A percentile compares a stretch with the other conserved stretches of the same genome.
Conservation (phyloP, 1,140 invertebrate genomes). For the Caerostris extrusa region DNA sequence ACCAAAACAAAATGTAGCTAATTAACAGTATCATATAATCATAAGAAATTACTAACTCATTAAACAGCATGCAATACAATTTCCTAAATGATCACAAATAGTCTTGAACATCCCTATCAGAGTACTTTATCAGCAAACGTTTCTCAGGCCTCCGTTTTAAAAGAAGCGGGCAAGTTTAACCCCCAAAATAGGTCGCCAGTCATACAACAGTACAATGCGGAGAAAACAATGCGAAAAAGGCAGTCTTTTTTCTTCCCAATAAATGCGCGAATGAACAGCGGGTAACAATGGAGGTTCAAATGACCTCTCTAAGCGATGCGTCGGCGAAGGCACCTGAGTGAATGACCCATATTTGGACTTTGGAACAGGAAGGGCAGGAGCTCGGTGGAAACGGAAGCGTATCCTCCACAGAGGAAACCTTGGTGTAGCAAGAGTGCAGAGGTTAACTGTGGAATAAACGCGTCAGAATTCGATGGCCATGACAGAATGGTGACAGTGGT, state of each 20-base stretch:
- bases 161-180: not conserved
- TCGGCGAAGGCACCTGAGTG: conserved; percentile 10
- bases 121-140: not conserved
- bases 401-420: not conserved
- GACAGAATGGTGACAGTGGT: not conserved
- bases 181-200: not conserved
- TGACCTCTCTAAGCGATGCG: conserved; percentile 31
- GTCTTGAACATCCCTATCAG: not conserved
- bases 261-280: not conserved
- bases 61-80: no score
- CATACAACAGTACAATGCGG: not conserved
- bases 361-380: not conserved
- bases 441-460: not conserved
- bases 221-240: not conserved
- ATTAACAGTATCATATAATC: no score
- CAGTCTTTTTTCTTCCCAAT: not conserved
- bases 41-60: no score
- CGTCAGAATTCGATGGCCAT: not conserved
- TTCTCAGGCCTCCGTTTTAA: not conserved
- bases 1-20: no score
- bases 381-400: not conserved
- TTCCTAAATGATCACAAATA: not conserved
- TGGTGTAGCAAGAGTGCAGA: not conserved
- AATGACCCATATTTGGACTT: conserved; percentile 38
- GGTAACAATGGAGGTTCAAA: not conserved